Base-by-base conservation (phyloP, 2,113 vertebrate species). In the Scopus umbretta region DNA sequence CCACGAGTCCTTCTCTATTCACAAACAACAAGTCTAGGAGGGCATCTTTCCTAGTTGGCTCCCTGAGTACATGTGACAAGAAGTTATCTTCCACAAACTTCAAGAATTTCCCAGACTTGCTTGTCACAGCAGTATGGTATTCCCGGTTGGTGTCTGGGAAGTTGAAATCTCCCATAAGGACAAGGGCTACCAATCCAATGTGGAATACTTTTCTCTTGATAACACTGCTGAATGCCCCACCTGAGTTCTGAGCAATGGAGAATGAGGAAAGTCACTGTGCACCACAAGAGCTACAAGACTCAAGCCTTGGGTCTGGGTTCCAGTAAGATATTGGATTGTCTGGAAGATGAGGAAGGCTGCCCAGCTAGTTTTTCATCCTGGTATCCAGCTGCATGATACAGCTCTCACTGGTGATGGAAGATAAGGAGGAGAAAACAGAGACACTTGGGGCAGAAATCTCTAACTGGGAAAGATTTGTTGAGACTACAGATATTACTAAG, bases 361-460 rank as follows among this genome's bases (percentile, higher is more conserved):
- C 47, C 34, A 70, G 15, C 30, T 29, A 47, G 3, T 18, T 34
- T 7, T 27, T 80, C 36, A 14, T 66, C 16, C 13, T 56, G 7
- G 2, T 17, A 27, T 47, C 6, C 0, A 0, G 15, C 22, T 6
- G 2, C 26, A n/a, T 32, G 16, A 42, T 42, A 59, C 40, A 90
- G 11, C 10, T 81, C 15, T 76, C 25, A 30, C 16, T 66, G 30
- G 18, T 40, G 34, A 23, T 20, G 6, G 18, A 76, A 10, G 40
- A 23, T 13, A 23, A 71, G 6, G 10, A 43, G 42, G 42, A 55
- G 43, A 49, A 83, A 88, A 36, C n/a, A 74, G 53, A 68, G 42
- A 36, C 6, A 36, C 5, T 47, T 10, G 7, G 49, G 11, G 38
- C 6, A 65, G 43, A 67, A 84, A 42, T 58, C 11, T 79, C 25